Evolutionary conservation across 2,113 vertebrate genomes (phyloP).

Genomic region (Carollia perspicillata): DNA sequence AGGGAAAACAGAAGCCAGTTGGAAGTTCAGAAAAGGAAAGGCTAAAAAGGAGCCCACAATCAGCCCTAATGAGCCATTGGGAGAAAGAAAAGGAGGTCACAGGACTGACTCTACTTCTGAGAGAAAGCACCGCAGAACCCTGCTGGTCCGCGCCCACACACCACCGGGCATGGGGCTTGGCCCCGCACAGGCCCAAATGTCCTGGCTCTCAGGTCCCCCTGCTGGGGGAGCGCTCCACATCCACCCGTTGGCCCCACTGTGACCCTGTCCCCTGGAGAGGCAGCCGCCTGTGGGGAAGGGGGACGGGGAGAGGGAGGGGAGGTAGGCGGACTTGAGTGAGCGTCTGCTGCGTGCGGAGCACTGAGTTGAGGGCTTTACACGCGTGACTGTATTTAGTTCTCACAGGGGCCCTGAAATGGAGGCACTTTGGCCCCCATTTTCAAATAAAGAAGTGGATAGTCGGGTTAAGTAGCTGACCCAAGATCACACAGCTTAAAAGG

Average conservation of each 20-base stretch:
- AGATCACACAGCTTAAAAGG: constrained; percentile 24
- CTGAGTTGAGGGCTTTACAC: not conserved
- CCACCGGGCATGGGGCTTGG: not conserved
- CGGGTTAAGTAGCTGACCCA: constrained; percentile 13
- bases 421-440: not conserved
- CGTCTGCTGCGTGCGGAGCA: not conserved
- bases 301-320: not conserved
- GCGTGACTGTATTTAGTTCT: not conserved
- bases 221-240: not conserved
- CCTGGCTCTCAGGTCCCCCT: not conserved
- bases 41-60: constrained; percentile 71
- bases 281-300: not conserved
- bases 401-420: not conserved
- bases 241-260: not conserved
- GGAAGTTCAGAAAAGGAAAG: constrained; percentile 75
- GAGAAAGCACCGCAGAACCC: not conserved
- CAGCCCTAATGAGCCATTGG: constrained; percentile 62
- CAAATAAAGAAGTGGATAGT: not conserved
- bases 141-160: not conserved
- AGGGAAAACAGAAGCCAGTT: constrained; percentile 42
- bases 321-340: not conserved
- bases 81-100: constrained; percentile 70
- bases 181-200: not conserved
- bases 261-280: not conserved
- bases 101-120: constrained; percentile 38